These are phyloP conservation scores for Trachops cirrhosus DNA, from an alignment of 2,797 vertebrate genomes.

Conservation along the genomic window DNA sequence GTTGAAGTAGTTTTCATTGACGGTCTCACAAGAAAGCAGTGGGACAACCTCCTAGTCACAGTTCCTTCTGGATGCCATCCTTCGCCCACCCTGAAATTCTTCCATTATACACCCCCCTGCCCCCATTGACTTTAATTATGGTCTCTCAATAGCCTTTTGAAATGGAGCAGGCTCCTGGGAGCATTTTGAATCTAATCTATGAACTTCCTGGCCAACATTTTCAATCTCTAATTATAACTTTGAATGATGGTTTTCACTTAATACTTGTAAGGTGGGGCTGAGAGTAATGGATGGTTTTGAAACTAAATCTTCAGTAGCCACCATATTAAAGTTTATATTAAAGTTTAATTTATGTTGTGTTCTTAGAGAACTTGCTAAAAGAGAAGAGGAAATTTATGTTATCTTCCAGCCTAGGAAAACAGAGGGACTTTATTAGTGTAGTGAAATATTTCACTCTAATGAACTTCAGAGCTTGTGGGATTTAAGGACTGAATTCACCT, in stretches of 20 bases:
- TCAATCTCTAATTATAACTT: conserved; percentile 64
- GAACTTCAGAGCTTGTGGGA: background rate
- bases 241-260: conserved; percentile 52
- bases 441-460: conserved; percentile 50
- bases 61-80: background rate
- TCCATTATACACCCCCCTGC: fast-evolving
- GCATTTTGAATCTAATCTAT: background rate
- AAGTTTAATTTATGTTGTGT: conserved; percentile 15
- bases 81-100: background rate
- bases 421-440: background rate
- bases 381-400: background rate
- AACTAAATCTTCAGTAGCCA: conserved; percentile 26
- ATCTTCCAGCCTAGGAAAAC: background rate
- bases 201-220: conserved; percentile 50
- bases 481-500: conserved; percentile 29
- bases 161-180: conserved; percentile 25
- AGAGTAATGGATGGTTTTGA: conserved; percentile 52
- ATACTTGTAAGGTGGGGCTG: conserved; percentile 50
- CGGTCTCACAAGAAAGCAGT: background rate
- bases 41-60: background rate
- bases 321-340: background rate
- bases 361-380: conserved; percentile 45
- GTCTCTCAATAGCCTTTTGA: background rate
- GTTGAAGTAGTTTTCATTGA: background rate
- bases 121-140: background rate